phyloP scores from a whole-genome alignment of 2,113 vertebrate genomes.

The Antechinus flavipes region DNA sequence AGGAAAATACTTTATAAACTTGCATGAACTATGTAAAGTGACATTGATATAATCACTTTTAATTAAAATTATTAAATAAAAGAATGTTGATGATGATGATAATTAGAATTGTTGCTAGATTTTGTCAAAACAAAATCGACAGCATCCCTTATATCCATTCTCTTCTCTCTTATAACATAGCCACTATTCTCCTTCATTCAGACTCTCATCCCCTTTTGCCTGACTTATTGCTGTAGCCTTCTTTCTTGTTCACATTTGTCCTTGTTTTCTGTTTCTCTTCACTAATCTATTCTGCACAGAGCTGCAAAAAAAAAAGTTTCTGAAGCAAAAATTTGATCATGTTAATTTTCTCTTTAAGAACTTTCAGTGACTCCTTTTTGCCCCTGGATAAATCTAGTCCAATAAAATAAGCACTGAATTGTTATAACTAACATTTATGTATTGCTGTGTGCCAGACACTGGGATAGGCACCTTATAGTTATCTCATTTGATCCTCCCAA shows the following conservation, averaged over 20 bases:
- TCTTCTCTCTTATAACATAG: background rate
- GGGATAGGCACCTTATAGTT: background rate
- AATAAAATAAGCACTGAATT: background rate
- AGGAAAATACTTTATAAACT: background rate
- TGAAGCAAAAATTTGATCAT: background rate
- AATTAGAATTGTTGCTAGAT: background rate
- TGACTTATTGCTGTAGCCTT: background rate
- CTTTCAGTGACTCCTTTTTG: background rate
- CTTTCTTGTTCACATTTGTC: background rate
- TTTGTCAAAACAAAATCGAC: background rate
- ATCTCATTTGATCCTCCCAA: background rate
- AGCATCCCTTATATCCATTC: background rate
- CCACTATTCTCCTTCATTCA: background rate
- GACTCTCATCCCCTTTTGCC: background rate
- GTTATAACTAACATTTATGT: background rate
- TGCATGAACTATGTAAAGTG: background rate
- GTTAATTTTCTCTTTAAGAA: background rate
- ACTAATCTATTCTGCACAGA: background rate
- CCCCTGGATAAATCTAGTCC: background rate
- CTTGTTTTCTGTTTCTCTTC: background rate
- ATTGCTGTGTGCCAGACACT: background rate
- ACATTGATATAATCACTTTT: background rate
- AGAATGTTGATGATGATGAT: background rate
- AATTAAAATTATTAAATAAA: background rate
- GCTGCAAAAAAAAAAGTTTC: background rate